These are phyloP conservation scores for Drosophila punjabiensis DNA, from an alignment of 1,140 invertebrate genomes.

Conservation along the genomic window DNA sequence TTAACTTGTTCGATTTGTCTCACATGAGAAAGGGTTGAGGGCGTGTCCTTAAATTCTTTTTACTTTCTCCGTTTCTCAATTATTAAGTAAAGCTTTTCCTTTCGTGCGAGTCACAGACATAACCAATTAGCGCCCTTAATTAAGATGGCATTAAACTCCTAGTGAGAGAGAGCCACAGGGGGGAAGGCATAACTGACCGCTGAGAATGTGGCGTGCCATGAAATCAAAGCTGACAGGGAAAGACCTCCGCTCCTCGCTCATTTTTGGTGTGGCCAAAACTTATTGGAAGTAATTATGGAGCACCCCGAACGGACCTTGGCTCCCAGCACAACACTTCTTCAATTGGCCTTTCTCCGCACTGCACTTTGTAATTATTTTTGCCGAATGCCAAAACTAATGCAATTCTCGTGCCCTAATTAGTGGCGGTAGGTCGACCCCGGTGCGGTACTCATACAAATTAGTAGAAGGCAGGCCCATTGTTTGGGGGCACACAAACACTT, in stretches of 20 bases:
- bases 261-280: constrained; percentile 34
- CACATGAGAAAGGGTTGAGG: background rate
- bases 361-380: constrained; percentile 58
- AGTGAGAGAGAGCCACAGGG: background rate
- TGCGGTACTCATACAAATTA: constrained; percentile 61
- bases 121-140: constrained; percentile 77
- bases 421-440: constrained; percentile 40
- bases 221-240: constrained; percentile 77
- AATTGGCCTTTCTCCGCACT: constrained; percentile 28
- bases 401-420: constrained; percentile 70
- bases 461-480: constrained; percentile 42
- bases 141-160: constrained; percentile 63
- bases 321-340: constrained; percentile 15
- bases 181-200: constrained; percentile 8
- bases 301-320: constrained; percentile 20
- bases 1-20: background rate
- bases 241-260: constrained; percentile 32
- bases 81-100: constrained; percentile 7
- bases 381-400: constrained; percentile 67
- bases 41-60: background rate
- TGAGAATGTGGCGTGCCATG: constrained; percentile 56
- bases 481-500: constrained; percentile 43
- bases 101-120: constrained; percentile 22
- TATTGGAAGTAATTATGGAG: constrained; percentile 73
- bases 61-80: constrained; percentile 2